These are phyloP conservation scores for Agrilus planipennis DNA, from an alignment of 1,140 invertebrate genomes.

Conservation along the genomic window DNA sequence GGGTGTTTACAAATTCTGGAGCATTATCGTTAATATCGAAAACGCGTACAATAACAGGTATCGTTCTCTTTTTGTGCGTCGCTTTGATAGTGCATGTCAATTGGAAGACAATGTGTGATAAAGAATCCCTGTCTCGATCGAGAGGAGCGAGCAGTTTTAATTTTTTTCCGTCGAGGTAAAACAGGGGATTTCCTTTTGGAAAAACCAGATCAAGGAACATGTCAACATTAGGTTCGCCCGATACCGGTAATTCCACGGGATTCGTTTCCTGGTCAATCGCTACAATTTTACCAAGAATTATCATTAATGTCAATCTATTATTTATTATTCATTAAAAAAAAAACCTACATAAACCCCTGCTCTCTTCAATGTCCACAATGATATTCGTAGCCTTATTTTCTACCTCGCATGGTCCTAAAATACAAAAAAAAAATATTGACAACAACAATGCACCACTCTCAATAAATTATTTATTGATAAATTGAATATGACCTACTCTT, in stretches of 20 bases:
- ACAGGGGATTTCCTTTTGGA: constrained; percentile 60
- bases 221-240: constrained; percentile 67
- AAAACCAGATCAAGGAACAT: constrained; percentile 67
- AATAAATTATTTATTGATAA: background rate
- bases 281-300: constrained; percentile 35
- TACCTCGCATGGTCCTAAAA: constrained; percentile 67
- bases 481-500: background rate
- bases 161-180: constrained; percentile 70
- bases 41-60: constrained; percentile 78
- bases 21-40: constrained; percentile 86
- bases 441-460: constrained; percentile 1
- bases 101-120: constrained; percentile 79
- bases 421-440: constrained; percentile 16
- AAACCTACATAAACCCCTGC: constrained; percentile 69
- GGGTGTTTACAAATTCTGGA: constrained; percentile 64
- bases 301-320: background rate
- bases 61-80: constrained; percentile 62
- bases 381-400: constrained; percentile 76
- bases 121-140: constrained; percentile 73
- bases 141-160: constrained; percentile 65
- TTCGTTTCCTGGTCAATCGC: constrained; percentile 69
- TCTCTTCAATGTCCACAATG: constrained; percentile 82
- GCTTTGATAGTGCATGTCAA: constrained; percentile 64
- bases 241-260: constrained; percentile 67
- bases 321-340: too few species aligned